phyloP scores from a whole-genome alignment of 2,113 vertebrate genomes.

The Tachuris rubrigastra region DNA sequence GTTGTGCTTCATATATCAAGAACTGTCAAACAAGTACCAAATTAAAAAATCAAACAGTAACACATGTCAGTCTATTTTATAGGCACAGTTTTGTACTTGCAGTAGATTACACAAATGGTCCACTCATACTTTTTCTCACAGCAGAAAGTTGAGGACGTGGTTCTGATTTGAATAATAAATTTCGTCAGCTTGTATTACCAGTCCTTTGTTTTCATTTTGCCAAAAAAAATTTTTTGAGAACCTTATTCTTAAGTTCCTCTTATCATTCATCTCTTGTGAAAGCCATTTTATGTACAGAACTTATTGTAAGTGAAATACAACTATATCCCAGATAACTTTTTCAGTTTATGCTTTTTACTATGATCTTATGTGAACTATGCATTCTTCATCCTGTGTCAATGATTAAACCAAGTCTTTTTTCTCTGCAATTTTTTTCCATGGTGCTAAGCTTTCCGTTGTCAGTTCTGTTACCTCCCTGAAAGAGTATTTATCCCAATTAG shows the following conservation, averaged over 20 bases:
- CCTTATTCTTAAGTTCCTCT: not conserved
- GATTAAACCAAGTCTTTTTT: not conserved
- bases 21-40: not conserved
- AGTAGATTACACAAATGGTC: not conserved
- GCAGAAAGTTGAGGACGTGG: not conserved
- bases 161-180: not conserved
- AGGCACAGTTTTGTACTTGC: not conserved
- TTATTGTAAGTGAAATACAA: not conserved
- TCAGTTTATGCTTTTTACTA: not conserved
- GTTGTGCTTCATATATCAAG: not conserved
- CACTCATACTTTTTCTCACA: not conserved
- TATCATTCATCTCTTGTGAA: not conserved
- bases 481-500: not conserved
- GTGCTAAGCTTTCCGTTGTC: not conserved
- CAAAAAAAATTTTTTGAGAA: not conserved
- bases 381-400: not conserved
- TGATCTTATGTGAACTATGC: not conserved
- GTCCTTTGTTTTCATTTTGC: not conserved
- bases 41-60: not conserved
- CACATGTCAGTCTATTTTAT: not conserved
- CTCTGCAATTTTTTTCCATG: not conserved
- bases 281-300: not conserved
- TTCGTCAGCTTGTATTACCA: not conserved
- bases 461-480: not conserved
- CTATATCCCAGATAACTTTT: not conserved